Conservation (phyloP, 2,888 invertebrate species). For the Hypsopygia costalis region DNA sequence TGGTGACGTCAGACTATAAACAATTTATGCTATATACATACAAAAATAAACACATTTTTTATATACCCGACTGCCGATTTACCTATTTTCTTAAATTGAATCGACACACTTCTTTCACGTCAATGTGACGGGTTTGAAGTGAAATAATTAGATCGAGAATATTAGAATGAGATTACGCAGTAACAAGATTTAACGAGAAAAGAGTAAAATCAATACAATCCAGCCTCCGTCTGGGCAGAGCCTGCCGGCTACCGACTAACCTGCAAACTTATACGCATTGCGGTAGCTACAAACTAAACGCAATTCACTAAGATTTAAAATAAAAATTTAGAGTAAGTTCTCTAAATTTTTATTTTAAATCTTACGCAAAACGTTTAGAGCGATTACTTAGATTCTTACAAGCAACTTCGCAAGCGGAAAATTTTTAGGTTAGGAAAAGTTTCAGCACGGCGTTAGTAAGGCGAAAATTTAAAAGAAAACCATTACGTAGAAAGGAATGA, state of each 20-base stretch:
- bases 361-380: background rate
- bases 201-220: slow-evolving; percentile 25
- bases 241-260: slow-evolving; percentile 3
- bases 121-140: no score
- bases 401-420: background rate
- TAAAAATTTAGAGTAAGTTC: background rate
- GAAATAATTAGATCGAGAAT: background rate
- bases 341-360: no score
- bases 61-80: background rate
- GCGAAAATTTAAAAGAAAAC: slow-evolving; percentile 34
- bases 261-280: slow-evolving; percentile 12
- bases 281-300: slow-evolving; percentile 5
- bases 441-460: slow-evolving; percentile 29
- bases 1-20: slow-evolving; percentile 1
- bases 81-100: background rate
- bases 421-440: slow-evolving; percentile 58
- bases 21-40: slow-evolving; percentile 14
- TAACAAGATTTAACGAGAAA: slow-evolving; percentile 7
- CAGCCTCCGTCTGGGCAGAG: slow-evolving; percentile 27
- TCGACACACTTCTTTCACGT: background rate
- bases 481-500: slow-evolving; percentile 40
- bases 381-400: slow-evolving; percentile 1
- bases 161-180: background rate
- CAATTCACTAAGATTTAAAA: slow-evolving; percentile 1
- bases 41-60: slow-evolving; percentile 7